Base-by-base conservation (phyloP, 2,113 vertebrate species). In the Indri indri region DNA sequence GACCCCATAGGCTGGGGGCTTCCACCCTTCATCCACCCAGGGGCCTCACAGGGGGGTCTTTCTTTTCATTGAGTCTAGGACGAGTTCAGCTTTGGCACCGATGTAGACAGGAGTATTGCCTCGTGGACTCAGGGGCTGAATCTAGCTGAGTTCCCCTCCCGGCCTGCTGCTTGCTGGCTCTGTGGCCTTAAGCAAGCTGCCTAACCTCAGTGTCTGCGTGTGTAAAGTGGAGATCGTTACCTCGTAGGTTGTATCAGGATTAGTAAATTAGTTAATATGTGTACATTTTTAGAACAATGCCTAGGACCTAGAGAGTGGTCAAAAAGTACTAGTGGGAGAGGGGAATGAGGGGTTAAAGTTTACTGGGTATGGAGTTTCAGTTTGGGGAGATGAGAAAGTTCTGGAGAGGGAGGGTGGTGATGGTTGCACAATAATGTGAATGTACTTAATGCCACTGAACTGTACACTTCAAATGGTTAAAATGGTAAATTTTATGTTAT, bases 121-220 rank as follows among this genome's bases (percentile, higher is more conserved):
- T 8, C 10, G 0, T 65, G 82, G 83, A 18, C 23, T n/a, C 32
- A 37, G 52, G 40, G 45, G 2, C 42, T 2, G 0, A n/a, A 23
- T 66, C 12, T 17, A 7, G 18, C 22, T n/a, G 3, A 54, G n/a
- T 73, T 47, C 47, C 5, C 23, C 0, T 23, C 54, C 32, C 8
- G 11, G 7, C 88, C 61, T 88, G 17, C 42, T 52, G 20, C 14
- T 70, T 52, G 2, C 79, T 50, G 79, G 37, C n/a, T 42, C 68
- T 45, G 0, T 42, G 57, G 17, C 11, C 57, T 71, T 70, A 16
- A 74, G 54, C 8, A 66, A 63, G 22, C 40, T 54, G 30, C 80
- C 82, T 25, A 8, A 10, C 23, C 9, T 65, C 45, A 18, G 17
- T 86, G 61, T 57, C 30, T n/a, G 50, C 32, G 18, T 63, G 40